Conservation (phyloP, 2,888 invertebrate species). For the Galerucella calmariensis region DNA sequence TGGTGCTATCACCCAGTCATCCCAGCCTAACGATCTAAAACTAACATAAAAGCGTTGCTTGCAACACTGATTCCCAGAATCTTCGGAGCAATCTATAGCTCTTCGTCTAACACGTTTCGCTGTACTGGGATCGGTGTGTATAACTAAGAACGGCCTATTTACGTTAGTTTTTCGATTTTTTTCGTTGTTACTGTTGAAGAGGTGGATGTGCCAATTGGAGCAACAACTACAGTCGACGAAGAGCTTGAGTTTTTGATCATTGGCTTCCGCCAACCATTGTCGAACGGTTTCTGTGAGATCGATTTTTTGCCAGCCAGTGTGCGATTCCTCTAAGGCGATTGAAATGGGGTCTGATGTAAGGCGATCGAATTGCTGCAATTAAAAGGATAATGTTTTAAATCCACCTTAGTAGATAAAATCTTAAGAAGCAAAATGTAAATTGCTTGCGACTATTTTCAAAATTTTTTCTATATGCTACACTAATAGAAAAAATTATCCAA, state of each 20-base stretch:
- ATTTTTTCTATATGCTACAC: no score
- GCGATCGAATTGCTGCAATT: constrained; percentile 69
- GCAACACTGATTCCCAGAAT: constrained; percentile 73
- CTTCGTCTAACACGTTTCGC: constrained; percentile 80
- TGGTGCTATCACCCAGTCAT: constrained; percentile 86
- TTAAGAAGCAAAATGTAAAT: not conserved
- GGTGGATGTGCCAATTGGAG: constrained; percentile 79
- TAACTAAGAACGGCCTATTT: constrained; percentile 84
- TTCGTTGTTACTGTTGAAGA: constrained; percentile 64
- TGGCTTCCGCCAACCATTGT: constrained; percentile 73
- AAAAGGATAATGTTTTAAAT: constrained; percentile 12
- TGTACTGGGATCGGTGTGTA: constrained; percentile 79
- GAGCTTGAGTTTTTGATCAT: constrained; percentile 74
- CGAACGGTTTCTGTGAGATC: constrained; percentile 84
- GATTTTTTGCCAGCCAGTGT: constrained; percentile 87
- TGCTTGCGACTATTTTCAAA: no score
- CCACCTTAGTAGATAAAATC: not conserved
- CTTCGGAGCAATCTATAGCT: constrained; percentile 84
- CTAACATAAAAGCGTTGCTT: constrained; percentile 92
- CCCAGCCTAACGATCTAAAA: constrained; percentile 92
- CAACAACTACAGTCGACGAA: constrained; percentile 89
- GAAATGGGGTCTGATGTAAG: constrained; percentile 68
- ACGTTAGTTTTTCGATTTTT: constrained; percentile 66
- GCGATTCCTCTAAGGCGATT: constrained; percentile 66
- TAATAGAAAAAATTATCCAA: no score